phyloP scores from a whole-genome alignment of 1,140 invertebrate species.

The Diabrotica undecimpunctata region DNA sequence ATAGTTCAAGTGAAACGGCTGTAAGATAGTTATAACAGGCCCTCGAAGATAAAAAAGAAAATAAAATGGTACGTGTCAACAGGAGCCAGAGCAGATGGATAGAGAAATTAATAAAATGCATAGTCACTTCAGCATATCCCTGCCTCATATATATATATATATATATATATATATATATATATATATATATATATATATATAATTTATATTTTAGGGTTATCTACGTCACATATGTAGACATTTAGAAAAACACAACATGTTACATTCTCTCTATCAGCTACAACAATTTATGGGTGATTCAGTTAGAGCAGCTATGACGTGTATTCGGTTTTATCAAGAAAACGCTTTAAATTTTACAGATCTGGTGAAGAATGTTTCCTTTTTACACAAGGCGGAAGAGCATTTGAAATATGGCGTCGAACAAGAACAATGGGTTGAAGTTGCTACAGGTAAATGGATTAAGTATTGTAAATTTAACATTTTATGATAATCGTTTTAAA shows the following conservation, averaged over 20 bases:
- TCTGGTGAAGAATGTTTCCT: constrained; percentile 52
- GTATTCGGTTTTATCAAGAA: constrained; percentile 64
- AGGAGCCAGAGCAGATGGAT: too few species aligned
- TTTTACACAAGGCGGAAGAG: constrained; percentile 58
- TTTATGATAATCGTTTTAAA: too few species aligned
- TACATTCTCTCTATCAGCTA: constrained; percentile 65
- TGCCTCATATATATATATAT: too few species aligned
- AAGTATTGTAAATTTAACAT: too few species aligned
- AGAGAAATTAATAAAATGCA: too few species aligned
- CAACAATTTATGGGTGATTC: constrained; percentile 66
- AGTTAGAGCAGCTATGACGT: constrained; percentile 69
- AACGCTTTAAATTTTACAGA: constrained; percentile 55
- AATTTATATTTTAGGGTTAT: constrained; percentile 58
- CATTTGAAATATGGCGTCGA: constrained; percentile 58
- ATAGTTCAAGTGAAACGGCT: too few species aligned
- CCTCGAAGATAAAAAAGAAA: too few species aligned
- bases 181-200: too few species aligned
- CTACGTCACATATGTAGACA: constrained; percentile 63
- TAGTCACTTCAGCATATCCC: too few species aligned
- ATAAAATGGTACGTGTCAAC: too few species aligned
- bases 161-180: too few species aligned
- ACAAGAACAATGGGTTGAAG: constrained; percentile 47
- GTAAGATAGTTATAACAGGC: too few species aligned
- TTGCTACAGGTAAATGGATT: constrained; percentile 36
- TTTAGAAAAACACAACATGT: constrained; percentile 59